Base-by-base conservation (phyloP, 1,140 invertebrate genomes). In the Bombus waltoni region DNA sequence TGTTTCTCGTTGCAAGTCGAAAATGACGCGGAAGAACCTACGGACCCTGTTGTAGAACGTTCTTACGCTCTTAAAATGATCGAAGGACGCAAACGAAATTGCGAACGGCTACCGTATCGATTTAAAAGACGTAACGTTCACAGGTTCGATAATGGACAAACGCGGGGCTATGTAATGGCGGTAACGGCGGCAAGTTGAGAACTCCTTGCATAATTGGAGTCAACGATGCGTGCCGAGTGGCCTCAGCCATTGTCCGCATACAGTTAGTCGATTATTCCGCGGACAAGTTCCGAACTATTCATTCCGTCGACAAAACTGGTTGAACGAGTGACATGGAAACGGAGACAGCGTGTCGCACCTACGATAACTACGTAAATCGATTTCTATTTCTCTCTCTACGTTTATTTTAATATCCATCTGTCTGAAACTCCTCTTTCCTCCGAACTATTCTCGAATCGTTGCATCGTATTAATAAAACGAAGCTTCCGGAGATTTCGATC, bases 241-340 rank as follows among this genome's bases (percentile, higher is more conserved):
- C 92, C 92, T 93, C 91, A 87, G 87, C 92, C 87, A 93, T 93
- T 93, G 92, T 93, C 88, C 90, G 85, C 91, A 76, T 93, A 93
- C 92, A 93, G 92, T 93, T 93, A 93, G 79, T 78, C 87, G 92
- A 93, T 93, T 92, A 93, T 93, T 92, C 90, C 81, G 88, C 87
- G 90, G 83, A 90, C 89, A 90, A 88, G 89, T 89, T 75, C 80
- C 83, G 73, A 90, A 90, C 89, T 77, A 88, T 90, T 91, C 87
- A 83, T 86, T 82, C 77, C 65, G 81, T 80, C 80, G 87, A 82
- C 86, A 91, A 89, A 89, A 89, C 70, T 89, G 57, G 66, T 72
- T 81, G 85, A 86, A 83, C 87, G 87, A 85, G 72, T 79, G 86
- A 74, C 81, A 75, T 73, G 68, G 42, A 38, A 53, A 25, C 65